These are phyloP conservation scores for Drepana falcataria DNA, from an alignment of 2,888 invertebrate species.

Conservation along the genomic window DNA sequence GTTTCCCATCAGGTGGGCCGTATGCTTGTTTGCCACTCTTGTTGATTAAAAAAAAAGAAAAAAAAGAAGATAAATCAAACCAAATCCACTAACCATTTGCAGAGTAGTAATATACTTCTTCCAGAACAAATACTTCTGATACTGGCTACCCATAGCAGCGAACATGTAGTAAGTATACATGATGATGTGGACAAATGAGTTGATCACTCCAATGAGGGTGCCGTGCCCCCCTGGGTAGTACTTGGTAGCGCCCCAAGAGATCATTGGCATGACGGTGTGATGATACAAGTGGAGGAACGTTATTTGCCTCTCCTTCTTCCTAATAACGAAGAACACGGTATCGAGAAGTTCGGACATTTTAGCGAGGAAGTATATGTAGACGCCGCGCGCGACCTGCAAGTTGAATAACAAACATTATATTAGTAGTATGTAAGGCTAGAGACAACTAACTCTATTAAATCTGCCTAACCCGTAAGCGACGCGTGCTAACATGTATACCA, in stretches of 20 bases:
- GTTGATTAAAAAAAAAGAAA: too few relatives aligned
- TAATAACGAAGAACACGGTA: slow-evolving; percentile 94
- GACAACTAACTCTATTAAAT: too few relatives aligned
- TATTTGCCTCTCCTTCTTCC: slow-evolving; percentile 94
- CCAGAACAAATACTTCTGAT: slow-evolving; percentile 94
- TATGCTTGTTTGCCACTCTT: too few relatives aligned
- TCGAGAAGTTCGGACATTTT: slow-evolving; percentile 94
- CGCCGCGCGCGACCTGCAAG: slow-evolving; percentile 82
- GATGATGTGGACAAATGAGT: slow-evolving; percentile 95
- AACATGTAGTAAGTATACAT: slow-evolving; percentile 94
- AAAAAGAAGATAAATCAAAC: too few relatives aligned
- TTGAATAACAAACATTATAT: not conserved
- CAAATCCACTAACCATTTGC: slow-evolving; percentile 32
- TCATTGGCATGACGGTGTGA: slow-evolving; percentile 96
- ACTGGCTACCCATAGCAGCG: slow-evolving; percentile 90
- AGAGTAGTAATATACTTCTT: slow-evolving; percentile 91
- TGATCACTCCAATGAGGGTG: slow-evolving; percentile 92
- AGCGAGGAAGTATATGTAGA: slow-evolving; percentile 91
- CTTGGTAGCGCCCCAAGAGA: slow-evolving; percentile 95
- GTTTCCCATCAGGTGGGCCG: too few relatives aligned
- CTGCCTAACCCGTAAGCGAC: too few relatives aligned
- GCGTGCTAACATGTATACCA: too few relatives aligned
- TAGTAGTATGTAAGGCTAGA: too few relatives aligned
- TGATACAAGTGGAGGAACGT: slow-evolving; percentile 95
- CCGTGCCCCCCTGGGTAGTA: slow-evolving; percentile 94